A percentile compares a stretch with the other conserved stretches of the same genome.
These are phyloP conservation scores for Toxostoma redivivum DNA, from an alignment of 2,113 vertebrate genomes.

Conservation along the genomic window DNA sequence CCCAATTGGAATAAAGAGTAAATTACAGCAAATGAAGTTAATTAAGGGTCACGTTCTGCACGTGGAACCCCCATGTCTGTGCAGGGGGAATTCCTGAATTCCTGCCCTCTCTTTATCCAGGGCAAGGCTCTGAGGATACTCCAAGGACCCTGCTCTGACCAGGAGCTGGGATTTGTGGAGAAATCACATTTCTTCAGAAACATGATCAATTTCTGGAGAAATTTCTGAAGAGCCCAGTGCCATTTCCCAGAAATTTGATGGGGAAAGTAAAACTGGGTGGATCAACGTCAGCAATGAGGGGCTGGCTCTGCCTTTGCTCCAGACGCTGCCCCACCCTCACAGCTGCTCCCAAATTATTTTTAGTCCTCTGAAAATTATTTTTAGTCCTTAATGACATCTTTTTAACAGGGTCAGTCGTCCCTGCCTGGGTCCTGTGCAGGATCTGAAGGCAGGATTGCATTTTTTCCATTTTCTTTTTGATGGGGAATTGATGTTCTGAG, in stretches of 20 bases:
- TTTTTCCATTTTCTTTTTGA: background rate
- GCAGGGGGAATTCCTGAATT: background rate
- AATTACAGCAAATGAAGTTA: background rate
- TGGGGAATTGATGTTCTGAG: background rate
- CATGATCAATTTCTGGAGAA: no score
- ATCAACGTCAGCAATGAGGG: background rate
- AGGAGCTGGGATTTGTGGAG: background rate
- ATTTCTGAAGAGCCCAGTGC: background rate
- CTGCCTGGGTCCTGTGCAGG: background rate
- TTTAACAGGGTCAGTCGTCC: background rate
- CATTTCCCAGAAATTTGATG: background rate
- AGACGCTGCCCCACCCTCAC: background rate
- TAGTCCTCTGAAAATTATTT: background rate
- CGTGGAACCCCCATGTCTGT: background rate
- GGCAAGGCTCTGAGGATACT: background rate
- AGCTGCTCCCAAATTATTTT: background rate
- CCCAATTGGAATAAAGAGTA: background rate
- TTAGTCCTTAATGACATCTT: background rate
- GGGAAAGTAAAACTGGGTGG: background rate
- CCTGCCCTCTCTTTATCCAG: background rate
- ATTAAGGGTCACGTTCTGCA: background rate
- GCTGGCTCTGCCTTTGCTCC: background rate
- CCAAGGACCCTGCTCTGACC: accelerated
- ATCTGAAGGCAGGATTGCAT: background rate
- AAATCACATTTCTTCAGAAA: no score